These are phyloP conservation scores for Mercenaria mercenaria DNA, from an alignment of 1,140 invertebrate genomes.

Conservation along the genomic window DNA sequence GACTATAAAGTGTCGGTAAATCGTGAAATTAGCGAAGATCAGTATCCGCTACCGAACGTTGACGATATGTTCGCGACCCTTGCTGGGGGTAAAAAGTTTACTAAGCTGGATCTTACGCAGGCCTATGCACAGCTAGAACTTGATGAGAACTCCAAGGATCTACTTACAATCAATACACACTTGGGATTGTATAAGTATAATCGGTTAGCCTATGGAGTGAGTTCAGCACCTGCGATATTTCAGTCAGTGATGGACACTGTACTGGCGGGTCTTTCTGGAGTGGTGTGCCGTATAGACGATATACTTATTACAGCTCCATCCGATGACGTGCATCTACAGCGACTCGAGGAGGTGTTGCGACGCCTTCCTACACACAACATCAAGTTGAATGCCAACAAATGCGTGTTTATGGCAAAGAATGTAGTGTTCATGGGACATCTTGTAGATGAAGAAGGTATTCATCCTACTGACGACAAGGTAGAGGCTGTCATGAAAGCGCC, in stretches of 20 bases:
- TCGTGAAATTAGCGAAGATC: conserved; percentile 58
- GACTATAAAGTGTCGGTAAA: conserved; percentile 74
- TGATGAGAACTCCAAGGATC: conserved; percentile 72
- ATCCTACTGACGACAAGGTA: conserved; percentile 26
- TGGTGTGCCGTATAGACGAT: conserved; percentile 60
- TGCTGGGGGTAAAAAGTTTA: conserved; percentile 71
- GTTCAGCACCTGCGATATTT: conserved; percentile 87
- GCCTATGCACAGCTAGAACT: conserved; percentile 80
- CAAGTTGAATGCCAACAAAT: neutral
- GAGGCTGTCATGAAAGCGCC: neutral
- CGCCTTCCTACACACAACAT: conserved; percentile 16
- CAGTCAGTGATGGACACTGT: conserved; percentile 85
- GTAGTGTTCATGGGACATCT: conserved; percentile 45
- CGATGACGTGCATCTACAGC: neutral
- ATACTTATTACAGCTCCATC: conserved; percentile 50
- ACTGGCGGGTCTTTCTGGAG: conserved; percentile 16
- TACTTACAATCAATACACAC: conserved; percentile 83
- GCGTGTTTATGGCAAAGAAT: neutral
- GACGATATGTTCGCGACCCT: conserved; percentile 65
- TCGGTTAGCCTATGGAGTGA: conserved; percentile 86
- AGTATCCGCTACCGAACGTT: conserved; percentile 62
- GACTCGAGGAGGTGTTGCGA: conserved; percentile 31
- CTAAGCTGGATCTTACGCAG: conserved; percentile 78
- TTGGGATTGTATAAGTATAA: conserved; percentile 86
- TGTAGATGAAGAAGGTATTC: conserved; percentile 51